Evolutionary conservation across 2,888 invertebrate species (phyloP), one percentile per base, ranked within the genome.

Genomic region (Cheilosia soror): DNA sequence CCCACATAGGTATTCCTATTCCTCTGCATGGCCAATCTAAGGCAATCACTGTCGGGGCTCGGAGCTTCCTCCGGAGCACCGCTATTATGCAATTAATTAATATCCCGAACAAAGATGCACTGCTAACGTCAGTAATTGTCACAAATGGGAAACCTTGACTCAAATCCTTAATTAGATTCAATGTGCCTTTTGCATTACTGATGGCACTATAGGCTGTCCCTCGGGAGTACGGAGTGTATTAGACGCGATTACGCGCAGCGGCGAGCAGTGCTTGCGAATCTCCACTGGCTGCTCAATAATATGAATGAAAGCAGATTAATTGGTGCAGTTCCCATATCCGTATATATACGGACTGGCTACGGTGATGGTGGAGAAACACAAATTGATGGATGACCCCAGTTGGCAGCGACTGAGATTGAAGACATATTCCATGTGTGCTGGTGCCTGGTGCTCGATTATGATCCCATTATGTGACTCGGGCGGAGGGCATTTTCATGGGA

Each of bases 351-450:
- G 11, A 37, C 47, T 15, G 15, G 11, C 29, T 5, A 33, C 57
- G 42, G 31, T 68, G 63, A 40, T 71, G 65, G 55, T 66, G 66
- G 60, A 72, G 72, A 63, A 58, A 25, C 31, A 62, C 76, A 85
- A 85, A 85, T 85, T 85, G 85, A 85, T 81, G 85, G 81, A 85
- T 85, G 85, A 85, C 85, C 85, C 81, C 85, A 58, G 85, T 76
- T 85, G 71, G 71, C 62, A 60, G 37, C 29, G 5, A 58, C 53
- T 42, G 65, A 80, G 55, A 62, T 55, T 75, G 65, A 69, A 85
- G 65, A 66, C 69, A 69, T n/a, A n/a, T 57, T 75, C 49, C 80
- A 71, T 49, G 33, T 73, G 78, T 57, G 68, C 66, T 78, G 77
- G 37, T 37, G 37, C n/a, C 31, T 31, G 62, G 77, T 33, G 55